Conservation (phyloP, 2,888 invertebrate genomes). For the Leuctra nigra region DNA sequence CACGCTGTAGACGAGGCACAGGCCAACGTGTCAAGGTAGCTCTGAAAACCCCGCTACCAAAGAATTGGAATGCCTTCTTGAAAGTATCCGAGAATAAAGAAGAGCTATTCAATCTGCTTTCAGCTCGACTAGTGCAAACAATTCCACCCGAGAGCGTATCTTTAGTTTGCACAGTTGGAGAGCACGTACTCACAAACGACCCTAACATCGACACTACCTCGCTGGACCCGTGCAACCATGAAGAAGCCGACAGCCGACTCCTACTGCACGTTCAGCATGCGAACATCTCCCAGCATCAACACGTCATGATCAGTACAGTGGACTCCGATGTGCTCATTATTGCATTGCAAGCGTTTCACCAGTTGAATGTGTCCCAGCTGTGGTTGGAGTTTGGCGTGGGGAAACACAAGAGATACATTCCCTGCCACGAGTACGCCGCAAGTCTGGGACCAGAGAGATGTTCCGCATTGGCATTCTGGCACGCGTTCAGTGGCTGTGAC, state of each 20-base stretch:
- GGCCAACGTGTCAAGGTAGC: constrained; percentile 19
- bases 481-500: not conserved
- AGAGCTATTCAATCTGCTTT: not conserved
- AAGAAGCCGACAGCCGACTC: not conserved
- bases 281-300: not conserved
- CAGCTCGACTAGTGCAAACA: not conserved
- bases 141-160: not conserved
- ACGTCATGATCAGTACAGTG: not conserved
- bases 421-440: not conserved
- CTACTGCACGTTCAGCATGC: not conserved
- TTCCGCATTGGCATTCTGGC: not conserved
- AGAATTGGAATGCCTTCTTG: not conserved
- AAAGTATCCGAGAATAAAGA: not conserved
- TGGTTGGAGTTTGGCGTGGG: not conserved
- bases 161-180: not conserved
- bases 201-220: not conserved
- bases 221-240: not conserved
- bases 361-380: not conserved
- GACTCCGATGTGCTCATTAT: not conserved
- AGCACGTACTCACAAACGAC: not conserved
- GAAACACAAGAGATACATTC: not conserved
- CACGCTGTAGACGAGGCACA: constrained; percentile 12
- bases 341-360: not conserved
- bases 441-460: not conserved
- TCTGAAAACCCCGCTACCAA: not conserved